Conservation (phyloP, 2,888 invertebrate species). For the Tridacna crocea region DNA sequence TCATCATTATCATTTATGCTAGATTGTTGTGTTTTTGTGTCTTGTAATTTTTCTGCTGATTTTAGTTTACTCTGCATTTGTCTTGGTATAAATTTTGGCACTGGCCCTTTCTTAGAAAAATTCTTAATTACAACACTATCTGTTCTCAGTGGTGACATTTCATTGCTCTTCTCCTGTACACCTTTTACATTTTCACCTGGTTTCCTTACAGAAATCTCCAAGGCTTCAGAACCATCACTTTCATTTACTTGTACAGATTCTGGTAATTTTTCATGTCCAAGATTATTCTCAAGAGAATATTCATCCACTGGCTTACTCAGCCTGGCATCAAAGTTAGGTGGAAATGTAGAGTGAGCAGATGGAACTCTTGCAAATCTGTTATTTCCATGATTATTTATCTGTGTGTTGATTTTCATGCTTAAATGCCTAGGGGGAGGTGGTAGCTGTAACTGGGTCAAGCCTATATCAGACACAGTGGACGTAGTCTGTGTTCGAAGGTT, state of each 20-base stretch:
- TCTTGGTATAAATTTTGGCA: slow-evolving; percentile 77
- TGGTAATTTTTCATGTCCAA: neutral
- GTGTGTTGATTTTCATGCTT: neutral
- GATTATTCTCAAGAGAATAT: neutral
- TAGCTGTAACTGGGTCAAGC: slow-evolving; percentile 42
- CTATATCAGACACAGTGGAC: neutral
- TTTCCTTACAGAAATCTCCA: neutral
- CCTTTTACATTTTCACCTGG: slow-evolving; percentile 8
- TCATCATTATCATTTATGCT: slow-evolving; percentile 33
- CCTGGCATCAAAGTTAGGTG: slow-evolving; percentile 70
- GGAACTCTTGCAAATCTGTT: slow-evolving; percentile 72
- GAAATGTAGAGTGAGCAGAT: slow-evolving; percentile 73
- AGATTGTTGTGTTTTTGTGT: neutral
- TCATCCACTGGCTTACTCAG: neutral
- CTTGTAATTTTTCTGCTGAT: neutral
- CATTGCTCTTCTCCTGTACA: slow-evolving; percentile 51
- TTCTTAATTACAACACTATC: slow-evolving; percentile 61
- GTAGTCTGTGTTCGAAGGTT: too few species aligned
- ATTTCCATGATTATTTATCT: slow-evolving; percentile 11
- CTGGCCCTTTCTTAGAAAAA: slow-evolving; percentile 57
- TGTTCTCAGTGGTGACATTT: slow-evolving; percentile 31
- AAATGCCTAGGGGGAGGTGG: slow-evolving; percentile 65
- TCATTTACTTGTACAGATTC: neutral
- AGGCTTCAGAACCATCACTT: neutral
- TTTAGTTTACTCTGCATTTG: slow-evolving; percentile 66